phyloP scores from a whole-genome alignment of 2,888 invertebrate genomes.

The Plebejus argus region DNA sequence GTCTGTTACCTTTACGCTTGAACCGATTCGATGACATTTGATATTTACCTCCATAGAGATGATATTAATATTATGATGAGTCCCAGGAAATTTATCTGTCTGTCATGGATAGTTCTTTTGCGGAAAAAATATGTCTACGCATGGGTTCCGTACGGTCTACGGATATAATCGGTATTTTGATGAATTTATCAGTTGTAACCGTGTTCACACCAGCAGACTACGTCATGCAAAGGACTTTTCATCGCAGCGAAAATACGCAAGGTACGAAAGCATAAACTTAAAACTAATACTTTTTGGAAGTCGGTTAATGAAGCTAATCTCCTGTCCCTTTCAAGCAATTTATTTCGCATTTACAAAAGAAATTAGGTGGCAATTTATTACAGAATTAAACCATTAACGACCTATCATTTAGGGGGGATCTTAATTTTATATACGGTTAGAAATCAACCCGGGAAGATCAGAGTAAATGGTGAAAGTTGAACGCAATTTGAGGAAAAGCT shows the following conservation, averaged over 20 bases:
- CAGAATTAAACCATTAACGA: conserved; percentile 11
- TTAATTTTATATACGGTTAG: conserved; percentile 19
- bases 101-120: too few species aligned
- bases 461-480: conserved; percentile 28
- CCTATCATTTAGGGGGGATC: conserved; percentile 12
- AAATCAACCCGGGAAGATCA: conserved; percentile 22
- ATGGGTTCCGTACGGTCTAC: too few species aligned
- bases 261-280: neutral
- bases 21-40: too few species aligned
- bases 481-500: conserved; percentile 26
- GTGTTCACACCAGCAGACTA: neutral
- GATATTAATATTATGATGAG: too few species aligned
- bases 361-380: neutral
- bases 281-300: too few species aligned
- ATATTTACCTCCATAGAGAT: too few species aligned
- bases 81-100: too few species aligned
- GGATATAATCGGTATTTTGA: too few species aligned
- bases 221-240: neutral
- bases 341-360: neutral
- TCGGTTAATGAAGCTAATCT: neutral
- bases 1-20: too few species aligned
- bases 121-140: too few species aligned
- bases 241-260: neutral
- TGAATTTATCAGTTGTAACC: too few species aligned
- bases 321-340: neutral